These are phyloP conservation scores for Hydrotaea cyrtoneurina DNA, from an alignment of 2,888 invertebrate genomes.

Conservation along the genomic window DNA sequence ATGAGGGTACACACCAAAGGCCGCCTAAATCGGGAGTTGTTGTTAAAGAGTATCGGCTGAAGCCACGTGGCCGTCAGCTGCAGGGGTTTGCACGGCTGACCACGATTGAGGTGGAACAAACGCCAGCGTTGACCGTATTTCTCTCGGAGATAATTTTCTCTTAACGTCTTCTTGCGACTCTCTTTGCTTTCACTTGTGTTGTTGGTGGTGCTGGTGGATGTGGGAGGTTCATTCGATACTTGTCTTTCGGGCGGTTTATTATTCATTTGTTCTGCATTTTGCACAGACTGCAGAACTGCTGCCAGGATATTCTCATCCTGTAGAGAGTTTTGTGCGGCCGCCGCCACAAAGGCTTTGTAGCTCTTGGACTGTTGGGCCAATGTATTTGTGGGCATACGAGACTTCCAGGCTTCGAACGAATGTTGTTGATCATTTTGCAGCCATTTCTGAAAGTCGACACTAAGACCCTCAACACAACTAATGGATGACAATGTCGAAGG, in stretches of 20 bases:
- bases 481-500: conserved; percentile 82
- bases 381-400: conserved; percentile 83
- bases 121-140: conserved; percentile 89
- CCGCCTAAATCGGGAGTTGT: conserved; percentile 93
- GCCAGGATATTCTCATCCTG: conserved; percentile 69
- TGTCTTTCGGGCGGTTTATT: conserved; percentile 53
- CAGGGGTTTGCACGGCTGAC: conserved; percentile 80
- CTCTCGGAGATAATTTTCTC: conserved; percentile 85
- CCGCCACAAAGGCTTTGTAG: conserved; percentile 65
- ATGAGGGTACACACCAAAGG: conserved; percentile 94
- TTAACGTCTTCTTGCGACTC: conserved; percentile 62
- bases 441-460: conserved; percentile 88
- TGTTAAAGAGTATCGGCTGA: conserved; percentile 94
- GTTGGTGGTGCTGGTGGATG: conserved; percentile 59
- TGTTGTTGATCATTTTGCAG: conserved; percentile 86
- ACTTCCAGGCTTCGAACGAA: conserved; percentile 88
- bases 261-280: conserved; percentile 63
- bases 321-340: conserved; percentile 60
- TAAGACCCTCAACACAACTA: conserved; percentile 84
- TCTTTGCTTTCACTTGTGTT: conserved; percentile 61
- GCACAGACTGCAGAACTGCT: conserved; percentile 71
- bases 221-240: conserved; percentile 48
- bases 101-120: conserved; percentile 76
- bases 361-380: conserved; percentile 68
- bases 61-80: conserved; percentile 88